These are phyloP conservation scores for Lobophora halterata DNA, from an alignment of 2,888 invertebrate genomes.

Conservation along the genomic window DNA sequence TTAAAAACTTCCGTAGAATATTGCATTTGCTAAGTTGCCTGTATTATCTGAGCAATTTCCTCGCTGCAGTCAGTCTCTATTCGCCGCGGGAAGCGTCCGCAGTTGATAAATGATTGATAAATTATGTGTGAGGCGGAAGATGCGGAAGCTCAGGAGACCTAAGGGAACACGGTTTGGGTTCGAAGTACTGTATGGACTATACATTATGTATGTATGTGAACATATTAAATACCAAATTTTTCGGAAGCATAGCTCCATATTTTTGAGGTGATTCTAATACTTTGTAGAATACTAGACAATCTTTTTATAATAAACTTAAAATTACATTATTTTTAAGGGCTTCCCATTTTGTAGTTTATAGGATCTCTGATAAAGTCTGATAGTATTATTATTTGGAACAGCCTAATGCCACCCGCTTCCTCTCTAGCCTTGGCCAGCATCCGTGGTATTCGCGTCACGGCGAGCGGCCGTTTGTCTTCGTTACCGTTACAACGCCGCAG, in stretches of 20 bases:
- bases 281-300: too few relatives aligned
- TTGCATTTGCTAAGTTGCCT: conserved; percentile 9
- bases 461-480: conserved; percentile 54
- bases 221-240: too few relatives aligned
- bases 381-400: not conserved
- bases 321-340: too few relatives aligned
- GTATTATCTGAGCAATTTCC: conserved; percentile 21
- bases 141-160: conserved; percentile 9
- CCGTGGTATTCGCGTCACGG: conserved; percentile 48
- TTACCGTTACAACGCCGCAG: conserved; percentile 44
- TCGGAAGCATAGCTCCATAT: too few relatives aligned
- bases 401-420: too few relatives aligned
- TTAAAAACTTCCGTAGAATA: not conserved
- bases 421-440: too few relatives aligned
- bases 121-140: conserved; percentile 47
- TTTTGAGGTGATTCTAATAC: too few relatives aligned
- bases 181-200: too few relatives aligned
- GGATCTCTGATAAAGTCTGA: too few relatives aligned
- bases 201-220: too few relatives aligned
- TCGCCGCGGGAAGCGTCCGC: conserved; percentile 9
- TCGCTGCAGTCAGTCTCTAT: conserved; percentile 18
- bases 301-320: too few relatives aligned
- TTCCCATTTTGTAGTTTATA: too few relatives aligned
- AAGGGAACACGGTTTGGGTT: conserved; percentile 3
- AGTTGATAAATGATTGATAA: conserved; percentile 56